Conservation (phyloP, 1,140 invertebrate genomes). For the Zaprionus tsacasi region DNA sequence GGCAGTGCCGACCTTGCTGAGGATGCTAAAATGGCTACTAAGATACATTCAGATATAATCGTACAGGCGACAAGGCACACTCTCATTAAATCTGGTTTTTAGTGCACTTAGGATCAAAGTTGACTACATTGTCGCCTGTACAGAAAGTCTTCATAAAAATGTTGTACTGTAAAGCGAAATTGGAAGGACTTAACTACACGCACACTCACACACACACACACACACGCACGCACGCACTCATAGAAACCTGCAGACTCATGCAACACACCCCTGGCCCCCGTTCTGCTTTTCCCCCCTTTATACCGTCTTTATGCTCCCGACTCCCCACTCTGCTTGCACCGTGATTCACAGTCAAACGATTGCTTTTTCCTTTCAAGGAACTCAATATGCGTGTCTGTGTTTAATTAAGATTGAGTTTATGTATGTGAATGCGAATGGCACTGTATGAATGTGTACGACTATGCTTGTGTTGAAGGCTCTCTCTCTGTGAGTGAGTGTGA, state of each 20-base stretch:
- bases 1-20: not conserved
- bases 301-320: conserved; percentile 3
- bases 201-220: not conserved
- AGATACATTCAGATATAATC: not conserved
- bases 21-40: not conserved
- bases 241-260: not conserved
- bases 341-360: conserved; percentile 51
- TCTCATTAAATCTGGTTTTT: not conserved
- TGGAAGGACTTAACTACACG: conserved; percentile 26
- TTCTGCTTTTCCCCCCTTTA: not conserved
- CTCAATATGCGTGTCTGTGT: conserved; percentile 77
- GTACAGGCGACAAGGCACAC: not conserved
- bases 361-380: conserved; percentile 73
- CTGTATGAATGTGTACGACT: conserved; percentile 34
- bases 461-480: conserved; percentile 11
- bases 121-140: conserved; percentile 6
- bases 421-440: conserved; percentile 33
- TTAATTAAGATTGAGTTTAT: conserved; percentile 78
- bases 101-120: not conserved
- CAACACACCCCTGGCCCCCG: not conserved
- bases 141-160: conserved; percentile 27
- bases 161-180: conserved; percentile 52
- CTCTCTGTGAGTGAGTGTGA: conserved; percentile 22
- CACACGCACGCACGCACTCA: conserved; percentile 7
- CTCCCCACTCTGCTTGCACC: conserved; percentile 9